These are phyloP conservation scores for Ochropacha duplaris DNA, from an alignment of 2,888 invertebrate genomes.

Conservation along the genomic window DNA sequence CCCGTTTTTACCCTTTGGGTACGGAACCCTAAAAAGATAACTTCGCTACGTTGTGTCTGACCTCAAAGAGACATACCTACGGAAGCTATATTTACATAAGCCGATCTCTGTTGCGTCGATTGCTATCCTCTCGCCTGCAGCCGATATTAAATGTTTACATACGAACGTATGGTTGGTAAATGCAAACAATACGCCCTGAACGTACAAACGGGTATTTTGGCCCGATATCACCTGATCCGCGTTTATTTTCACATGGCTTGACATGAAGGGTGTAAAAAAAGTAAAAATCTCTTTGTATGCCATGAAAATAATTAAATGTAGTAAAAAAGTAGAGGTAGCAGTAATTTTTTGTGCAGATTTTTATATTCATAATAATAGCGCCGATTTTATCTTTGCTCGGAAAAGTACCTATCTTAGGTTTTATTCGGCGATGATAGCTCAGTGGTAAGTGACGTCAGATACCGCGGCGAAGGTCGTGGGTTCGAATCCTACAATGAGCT, in stretches of 20 bases:
- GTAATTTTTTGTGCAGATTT: neutral
- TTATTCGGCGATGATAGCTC: too few species aligned
- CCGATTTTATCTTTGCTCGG: too few species aligned
- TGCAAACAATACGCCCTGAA: slow-evolving; percentile 49
- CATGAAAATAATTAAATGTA: too few species aligned
- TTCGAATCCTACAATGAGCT: too few species aligned
- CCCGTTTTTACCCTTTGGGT: too few species aligned
- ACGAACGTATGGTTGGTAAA: slow-evolving; percentile 57
- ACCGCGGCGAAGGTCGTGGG: too few species aligned
- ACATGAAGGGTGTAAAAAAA: slow-evolving; percentile 20
- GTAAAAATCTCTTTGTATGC: neutral
- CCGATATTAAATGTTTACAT: slow-evolving; percentile 73
- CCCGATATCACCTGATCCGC: slow-evolving; percentile 55
- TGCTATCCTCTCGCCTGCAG: slow-evolving; percentile 45
- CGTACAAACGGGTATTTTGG: slow-evolving; percentile 42
- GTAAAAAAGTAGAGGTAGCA: too few species aligned
- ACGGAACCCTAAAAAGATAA: too few species aligned
- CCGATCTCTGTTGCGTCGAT: slow-evolving; percentile 27
- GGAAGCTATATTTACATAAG: slow-evolving; percentile 37
- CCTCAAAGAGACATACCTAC: slow-evolving; percentile 26
- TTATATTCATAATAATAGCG: too few species aligned
- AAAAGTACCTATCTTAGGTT: too few species aligned
- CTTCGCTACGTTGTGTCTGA: neutral
- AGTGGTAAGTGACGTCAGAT: too few species aligned
- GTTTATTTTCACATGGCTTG: slow-evolving; percentile 35